phyloP scores from a whole-genome alignment of 2,888 invertebrate genomes.

The Zaprionus bogoriensis region DNA sequence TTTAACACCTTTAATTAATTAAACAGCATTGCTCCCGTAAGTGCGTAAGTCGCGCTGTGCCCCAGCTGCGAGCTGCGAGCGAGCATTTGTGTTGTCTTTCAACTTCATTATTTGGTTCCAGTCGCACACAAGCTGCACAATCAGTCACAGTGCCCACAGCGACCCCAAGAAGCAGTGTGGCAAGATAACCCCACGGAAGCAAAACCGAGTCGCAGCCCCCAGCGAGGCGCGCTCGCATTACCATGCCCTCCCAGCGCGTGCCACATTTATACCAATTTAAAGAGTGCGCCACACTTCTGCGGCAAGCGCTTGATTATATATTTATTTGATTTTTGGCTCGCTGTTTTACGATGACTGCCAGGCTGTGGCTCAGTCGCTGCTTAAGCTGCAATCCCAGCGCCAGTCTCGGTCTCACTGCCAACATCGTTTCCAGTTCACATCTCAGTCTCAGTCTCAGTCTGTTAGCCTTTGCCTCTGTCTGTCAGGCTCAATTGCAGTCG shows the following conservation, averaged over 20 bases:
- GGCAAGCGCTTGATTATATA: conserved; percentile 69
- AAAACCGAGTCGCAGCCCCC: not conserved
- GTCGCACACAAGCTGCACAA: conserved; percentile 42
- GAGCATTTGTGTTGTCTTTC: conserved; percentile 45
- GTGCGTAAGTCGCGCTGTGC: conserved; percentile 30
- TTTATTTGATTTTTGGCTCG: conserved; percentile 68
- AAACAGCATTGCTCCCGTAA: conserved; percentile 65
- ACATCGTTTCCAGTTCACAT: not conserved
- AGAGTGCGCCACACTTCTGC: conserved; percentile 61
- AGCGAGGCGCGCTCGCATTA: conserved; percentile 11
- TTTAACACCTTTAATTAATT: conserved; percentile 77
- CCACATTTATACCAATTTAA: conserved; percentile 74
- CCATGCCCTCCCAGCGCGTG: conserved; percentile 46
- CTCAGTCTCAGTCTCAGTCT: not conserved
- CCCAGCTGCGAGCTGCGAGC: not conserved
- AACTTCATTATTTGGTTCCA: conserved; percentile 40
- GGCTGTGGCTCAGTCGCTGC: no score
- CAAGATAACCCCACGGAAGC: not conserved
- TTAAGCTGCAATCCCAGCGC: no score
- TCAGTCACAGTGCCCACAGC: conserved; percentile 45
- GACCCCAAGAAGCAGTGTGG: not conserved
- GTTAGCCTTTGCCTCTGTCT: no score
- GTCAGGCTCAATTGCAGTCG: no score
- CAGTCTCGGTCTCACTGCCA: conserved; percentile 1
- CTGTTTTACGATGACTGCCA: conserved; percentile 47